phyloP scores from a whole-genome alignment of 2,888 invertebrate genomes.

The Watsonalla binaria region DNA sequence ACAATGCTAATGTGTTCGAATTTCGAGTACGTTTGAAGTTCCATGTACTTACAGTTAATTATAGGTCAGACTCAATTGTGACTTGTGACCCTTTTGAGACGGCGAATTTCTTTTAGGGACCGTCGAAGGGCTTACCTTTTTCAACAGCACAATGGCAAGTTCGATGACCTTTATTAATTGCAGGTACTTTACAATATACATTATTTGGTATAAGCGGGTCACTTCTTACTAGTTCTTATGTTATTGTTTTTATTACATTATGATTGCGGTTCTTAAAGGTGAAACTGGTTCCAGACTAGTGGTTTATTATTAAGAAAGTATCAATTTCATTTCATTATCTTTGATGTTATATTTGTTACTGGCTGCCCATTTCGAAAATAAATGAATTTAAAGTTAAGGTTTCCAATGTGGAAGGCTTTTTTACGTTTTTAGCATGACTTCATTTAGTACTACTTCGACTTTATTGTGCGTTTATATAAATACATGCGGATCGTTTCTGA shows the following conservation, averaged over 20 bases:
- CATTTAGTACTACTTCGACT: background rate
- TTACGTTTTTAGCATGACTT: constrained; percentile 2
- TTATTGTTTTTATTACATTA: background rate
- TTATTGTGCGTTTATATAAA: too few species aligned
- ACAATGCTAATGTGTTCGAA: constrained; percentile 22
- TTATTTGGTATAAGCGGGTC: constrained; percentile 15
- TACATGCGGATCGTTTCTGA: too few species aligned
- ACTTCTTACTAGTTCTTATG: background rate
- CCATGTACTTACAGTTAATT: constrained; percentile 67
- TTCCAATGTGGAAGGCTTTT: constrained; percentile 2
- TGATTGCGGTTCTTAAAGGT: background rate
- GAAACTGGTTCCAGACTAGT: too few species aligned
- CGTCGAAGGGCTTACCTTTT: constrained; percentile 37
- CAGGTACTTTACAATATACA: constrained; percentile 24
- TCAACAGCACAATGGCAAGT: constrained; percentile 35
- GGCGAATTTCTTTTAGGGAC: constrained; percentile 43
- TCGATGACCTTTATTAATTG: constrained; percentile 40
- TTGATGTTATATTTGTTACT: too few species aligned
- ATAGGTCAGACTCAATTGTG: constrained; percentile 54
- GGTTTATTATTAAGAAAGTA: too few species aligned
- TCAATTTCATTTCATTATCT: too few species aligned
- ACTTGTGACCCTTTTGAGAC: constrained; percentile 55
- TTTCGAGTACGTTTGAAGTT: constrained; percentile 50
- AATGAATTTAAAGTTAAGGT: too few species aligned
- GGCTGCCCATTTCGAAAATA: too few species aligned